These are phyloP conservation scores for Andrena haemorrhoa DNA, from an alignment of 2,888 invertebrate species.

Conservation along the genomic window DNA sequence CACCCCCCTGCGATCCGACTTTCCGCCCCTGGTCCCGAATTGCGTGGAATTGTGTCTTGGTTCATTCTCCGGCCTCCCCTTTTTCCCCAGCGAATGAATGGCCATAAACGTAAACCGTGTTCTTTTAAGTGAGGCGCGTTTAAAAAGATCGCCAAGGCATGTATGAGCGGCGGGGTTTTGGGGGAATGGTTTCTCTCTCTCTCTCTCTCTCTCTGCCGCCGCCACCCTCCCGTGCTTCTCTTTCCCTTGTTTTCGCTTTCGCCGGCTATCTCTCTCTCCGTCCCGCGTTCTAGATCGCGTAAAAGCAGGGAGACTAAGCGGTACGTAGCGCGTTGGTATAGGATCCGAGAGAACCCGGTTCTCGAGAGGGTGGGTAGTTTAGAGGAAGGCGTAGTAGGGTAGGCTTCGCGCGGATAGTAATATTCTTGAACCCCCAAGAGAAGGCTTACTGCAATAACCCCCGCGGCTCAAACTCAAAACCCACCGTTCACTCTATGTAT, in stretches of 20 bases:
- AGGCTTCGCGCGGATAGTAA: conserved; percentile 80
- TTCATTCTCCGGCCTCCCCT: conserved; percentile 35
- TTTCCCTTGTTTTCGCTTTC: conserved; percentile 40
- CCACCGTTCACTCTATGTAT: conserved; percentile 76
- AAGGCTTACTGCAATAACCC: conserved; percentile 85
- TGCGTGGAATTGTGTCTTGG: conserved; percentile 64
- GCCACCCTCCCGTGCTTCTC: conserved; percentile 25
- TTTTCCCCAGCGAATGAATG: conserved; percentile 80
- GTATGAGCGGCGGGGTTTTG: conserved; percentile 78
- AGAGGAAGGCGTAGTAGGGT: conserved; percentile 70
- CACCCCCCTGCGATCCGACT: conserved; percentile 52
- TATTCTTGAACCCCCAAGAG: conserved; percentile 84
- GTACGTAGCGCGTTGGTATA: conserved; percentile 58
- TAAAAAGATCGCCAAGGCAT: conserved; percentile 83
- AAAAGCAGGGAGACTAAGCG: conserved; percentile 52
- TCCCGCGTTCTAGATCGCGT: conserved; percentile 29
- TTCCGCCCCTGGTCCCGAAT: conserved; percentile 59
- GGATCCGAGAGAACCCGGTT: conserved; percentile 36
- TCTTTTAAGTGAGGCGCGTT: conserved; percentile 84
- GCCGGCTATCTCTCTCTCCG: background rate
- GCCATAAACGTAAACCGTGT: conserved; percentile 85
- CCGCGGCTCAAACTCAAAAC: conserved; percentile 83
- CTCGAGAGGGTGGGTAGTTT: conserved; percentile 66
- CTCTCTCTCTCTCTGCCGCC: conserved; percentile 56
- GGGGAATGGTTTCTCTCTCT: conserved; percentile 52